A percentile compares a stretch with the other conserved stretches of the same genome.
phyloP scores from a whole-genome alignment of 2,113 vertebrate genomes.

The Strigops habroptila region DNA sequence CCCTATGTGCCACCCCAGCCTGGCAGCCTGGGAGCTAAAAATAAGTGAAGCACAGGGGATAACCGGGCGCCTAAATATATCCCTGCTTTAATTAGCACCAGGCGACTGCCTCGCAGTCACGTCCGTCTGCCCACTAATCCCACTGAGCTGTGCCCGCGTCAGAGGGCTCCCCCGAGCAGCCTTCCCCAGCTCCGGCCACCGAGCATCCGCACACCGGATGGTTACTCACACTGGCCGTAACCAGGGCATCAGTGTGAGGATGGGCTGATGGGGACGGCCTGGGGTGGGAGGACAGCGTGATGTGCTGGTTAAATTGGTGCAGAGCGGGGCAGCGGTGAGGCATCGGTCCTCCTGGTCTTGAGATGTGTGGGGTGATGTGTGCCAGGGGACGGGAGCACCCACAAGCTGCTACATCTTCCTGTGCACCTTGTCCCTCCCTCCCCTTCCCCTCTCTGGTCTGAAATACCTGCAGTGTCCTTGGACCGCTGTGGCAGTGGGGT shows the following conservation, averaged over 20 bases:
- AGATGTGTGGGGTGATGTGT: background rate
- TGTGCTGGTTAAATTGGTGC: rapidly evolving
- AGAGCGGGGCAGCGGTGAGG: background rate
- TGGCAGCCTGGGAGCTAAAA: conserved; percentile 17
- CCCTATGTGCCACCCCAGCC: background rate
- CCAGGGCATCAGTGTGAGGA: rapidly evolving
- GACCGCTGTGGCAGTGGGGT: background rate
- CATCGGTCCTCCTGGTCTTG: background rate
- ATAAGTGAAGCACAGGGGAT: background rate
- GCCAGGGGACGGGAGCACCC: background rate
- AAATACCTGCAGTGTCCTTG: background rate
- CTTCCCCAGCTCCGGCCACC: background rate
- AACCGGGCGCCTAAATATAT: conserved; percentile 19
- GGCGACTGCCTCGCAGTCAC: conserved; percentile 11
- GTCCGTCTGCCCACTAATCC: conserved; percentile 20
- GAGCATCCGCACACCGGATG: rapidly evolving
- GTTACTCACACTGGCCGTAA: rapidly evolving
- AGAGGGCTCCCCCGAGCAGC: background rate
- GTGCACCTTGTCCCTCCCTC: background rate
- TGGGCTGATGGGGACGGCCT: background rate
- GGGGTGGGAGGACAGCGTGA: background rate
- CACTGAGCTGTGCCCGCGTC: background rate
- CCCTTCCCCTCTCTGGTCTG: background rate
- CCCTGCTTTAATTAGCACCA: conserved; percentile 25
- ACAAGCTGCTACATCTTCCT: background rate